Evolutionary conservation across 2,797 vertebrate genomes (phyloP).

Genomic region (Macrochelys suwanniensis): DNA sequence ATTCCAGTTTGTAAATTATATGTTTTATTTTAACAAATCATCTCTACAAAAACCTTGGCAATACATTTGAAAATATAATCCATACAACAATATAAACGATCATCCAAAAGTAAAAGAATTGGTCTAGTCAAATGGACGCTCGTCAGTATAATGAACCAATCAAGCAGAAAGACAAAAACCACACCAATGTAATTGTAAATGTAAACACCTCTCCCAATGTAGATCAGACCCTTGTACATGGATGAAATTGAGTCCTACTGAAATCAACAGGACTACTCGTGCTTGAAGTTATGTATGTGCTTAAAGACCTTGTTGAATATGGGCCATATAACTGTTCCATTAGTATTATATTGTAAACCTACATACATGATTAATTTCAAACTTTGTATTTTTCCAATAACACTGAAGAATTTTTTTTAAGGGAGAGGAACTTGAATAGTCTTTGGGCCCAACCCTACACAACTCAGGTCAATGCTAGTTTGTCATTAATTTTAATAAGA

Average conservation of each 20-base stretch:
- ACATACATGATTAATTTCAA: background rate
- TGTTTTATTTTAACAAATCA: background rate
- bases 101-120: background rate
- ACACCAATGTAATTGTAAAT: background rate
- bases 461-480: background rate
- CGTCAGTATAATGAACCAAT: background rate
- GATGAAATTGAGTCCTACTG: background rate
- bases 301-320: background rate
- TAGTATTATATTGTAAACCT: background rate
- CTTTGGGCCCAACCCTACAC: background rate
- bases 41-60: background rate
- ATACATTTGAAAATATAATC: background rate
- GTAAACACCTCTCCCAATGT: background rate
- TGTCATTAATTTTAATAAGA: background rate
- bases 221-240: background rate
- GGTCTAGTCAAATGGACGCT: background rate
- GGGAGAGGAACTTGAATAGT: background rate
- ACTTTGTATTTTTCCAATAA: background rate
- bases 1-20: background rate
- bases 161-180: background rate
- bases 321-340: background rate
- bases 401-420: background rate
- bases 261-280: background rate
- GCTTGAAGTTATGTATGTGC: background rate
- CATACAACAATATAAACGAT: background rate